Conservation (phyloP, 2,888 invertebrate species). For the Phlogophora meticulosa region DNA sequence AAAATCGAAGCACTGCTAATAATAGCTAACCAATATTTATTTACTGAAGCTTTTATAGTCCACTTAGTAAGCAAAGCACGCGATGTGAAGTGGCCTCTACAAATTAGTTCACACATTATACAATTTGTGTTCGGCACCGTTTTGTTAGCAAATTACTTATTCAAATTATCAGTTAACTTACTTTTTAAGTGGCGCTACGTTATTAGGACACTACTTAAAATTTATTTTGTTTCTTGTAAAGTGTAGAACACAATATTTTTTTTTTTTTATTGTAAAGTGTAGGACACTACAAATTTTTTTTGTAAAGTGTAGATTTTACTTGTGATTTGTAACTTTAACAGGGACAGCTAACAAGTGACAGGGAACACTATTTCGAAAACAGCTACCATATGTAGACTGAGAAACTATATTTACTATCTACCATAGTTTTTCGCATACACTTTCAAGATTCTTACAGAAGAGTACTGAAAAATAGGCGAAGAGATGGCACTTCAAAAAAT, state of each 20-base stretch:
- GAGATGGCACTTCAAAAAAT: not conserved
- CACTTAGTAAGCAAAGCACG: slow-evolving; percentile 46
- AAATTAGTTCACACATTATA: slow-evolving; percentile 66
- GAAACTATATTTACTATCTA: not conserved
- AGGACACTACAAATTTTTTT: slow-evolving; percentile 1
- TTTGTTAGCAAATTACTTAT: slow-evolving; percentile 61
- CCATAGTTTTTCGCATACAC: not conserved
- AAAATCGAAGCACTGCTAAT: slow-evolving; percentile 24
- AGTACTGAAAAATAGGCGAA: not conserved
- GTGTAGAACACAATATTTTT: too few relatives aligned
- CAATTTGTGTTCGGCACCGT: slow-evolving; percentile 49
- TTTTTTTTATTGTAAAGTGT: not conserved
- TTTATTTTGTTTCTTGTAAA: slow-evolving; percentile 1
- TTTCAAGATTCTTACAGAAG: not conserved
- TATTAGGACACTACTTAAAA: slow-evolving; percentile 18
- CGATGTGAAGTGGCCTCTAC: slow-evolving; percentile 50
- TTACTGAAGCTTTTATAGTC: slow-evolving; percentile 46
- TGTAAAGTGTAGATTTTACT: slow-evolving; percentile 1
- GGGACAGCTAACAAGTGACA: not conserved
- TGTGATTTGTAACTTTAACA: not conserved
- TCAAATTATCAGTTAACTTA: slow-evolving; percentile 50
- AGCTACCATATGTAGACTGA: not conserved
- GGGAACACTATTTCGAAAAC: not conserved
- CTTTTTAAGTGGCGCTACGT: slow-evolving; percentile 21
- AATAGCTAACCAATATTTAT: slow-evolving; percentile 37